phyloP scores from a whole-genome alignment of 2,888 invertebrate genomes.

The Laspeyria flexula region DNA sequence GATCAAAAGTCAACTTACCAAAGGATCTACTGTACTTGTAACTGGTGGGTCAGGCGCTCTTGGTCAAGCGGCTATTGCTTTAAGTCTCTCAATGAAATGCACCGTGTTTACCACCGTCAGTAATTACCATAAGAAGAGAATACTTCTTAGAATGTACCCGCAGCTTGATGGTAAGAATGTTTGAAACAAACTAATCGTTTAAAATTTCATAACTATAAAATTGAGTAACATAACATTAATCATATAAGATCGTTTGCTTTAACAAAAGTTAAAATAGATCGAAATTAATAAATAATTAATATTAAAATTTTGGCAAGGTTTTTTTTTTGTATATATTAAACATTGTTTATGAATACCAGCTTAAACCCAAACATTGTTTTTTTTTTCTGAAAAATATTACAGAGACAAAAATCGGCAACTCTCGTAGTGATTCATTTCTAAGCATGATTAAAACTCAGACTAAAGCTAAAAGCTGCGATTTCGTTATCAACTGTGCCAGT shows the following conservation, averaged over 20 bases:
- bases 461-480: conserved; percentile 36
- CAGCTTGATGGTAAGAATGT: conserved; percentile 51
- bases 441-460: conserved; percentile 19
- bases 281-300: too few species aligned
- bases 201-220: too few species aligned
- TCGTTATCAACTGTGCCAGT: conserved; percentile 48
- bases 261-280: too few species aligned
- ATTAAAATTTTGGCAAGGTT: too few species aligned
- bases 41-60: conserved; percentile 59
- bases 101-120: conserved; percentile 57
- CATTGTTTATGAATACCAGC: too few species aligned
- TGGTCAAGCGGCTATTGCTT: conserved; percentile 63
- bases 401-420: conserved; percentile 46
- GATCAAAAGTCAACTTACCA: conserved; percentile 33
- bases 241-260: too few species aligned
- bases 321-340: too few species aligned
- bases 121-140: conserved; percentile 50
- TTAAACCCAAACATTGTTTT: too few species aligned
- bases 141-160: conserved; percentile 56
- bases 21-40: conserved; percentile 46
- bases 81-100: conserved; percentile 54
- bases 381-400: too few species aligned
- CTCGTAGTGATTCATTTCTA: conserved; percentile 35
- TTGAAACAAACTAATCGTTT: not conserved
- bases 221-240: too few species aligned